Conservation (phyloP, 2,888 invertebrate genomes). For the Brachylomia viminalis region DNA sequence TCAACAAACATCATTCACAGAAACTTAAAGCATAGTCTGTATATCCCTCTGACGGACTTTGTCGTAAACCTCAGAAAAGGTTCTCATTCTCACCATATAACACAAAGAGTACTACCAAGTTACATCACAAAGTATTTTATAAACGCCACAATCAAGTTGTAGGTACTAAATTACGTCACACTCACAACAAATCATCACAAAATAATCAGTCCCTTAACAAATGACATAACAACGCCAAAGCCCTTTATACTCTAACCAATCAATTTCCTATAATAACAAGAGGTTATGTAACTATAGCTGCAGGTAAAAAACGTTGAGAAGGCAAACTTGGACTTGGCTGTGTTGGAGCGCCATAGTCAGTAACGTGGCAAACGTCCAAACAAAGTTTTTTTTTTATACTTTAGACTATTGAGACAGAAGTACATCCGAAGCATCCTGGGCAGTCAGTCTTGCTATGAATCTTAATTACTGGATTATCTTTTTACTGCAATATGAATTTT, state of each 20-base stretch:
- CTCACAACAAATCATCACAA: constrained; percentile 18
- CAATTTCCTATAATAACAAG: constrained; percentile 42
- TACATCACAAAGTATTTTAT: constrained; percentile 27
- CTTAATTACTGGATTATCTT: too few species aligned
- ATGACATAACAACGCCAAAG: constrained; percentile 38
- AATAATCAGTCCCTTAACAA: constrained; percentile 29
- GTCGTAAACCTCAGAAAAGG: neutral
- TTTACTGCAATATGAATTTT: neutral
- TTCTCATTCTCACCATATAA: neutral
- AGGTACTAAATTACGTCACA: constrained; percentile 48
- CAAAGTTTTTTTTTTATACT: too few species aligned
- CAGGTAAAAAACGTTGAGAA: constrained; percentile 7
- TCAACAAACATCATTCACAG: neutral
- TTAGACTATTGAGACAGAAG: too few species aligned
- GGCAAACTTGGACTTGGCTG: neutral
- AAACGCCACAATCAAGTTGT: constrained; percentile 20
- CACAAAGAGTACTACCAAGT: neutral
- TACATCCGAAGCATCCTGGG: too few species aligned
- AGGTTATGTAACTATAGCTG: constrained; percentile 34
- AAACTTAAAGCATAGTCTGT: too few species aligned
- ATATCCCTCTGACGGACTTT: neutral
- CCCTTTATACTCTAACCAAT: constrained; percentile 48
- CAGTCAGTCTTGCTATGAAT: too few species aligned
- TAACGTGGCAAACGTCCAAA: too few species aligned
- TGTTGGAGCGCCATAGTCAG: neutral